Percentiles rank a stretch among this genome's conserved stretches.
Conservation (phyloP, 2,113 vertebrate species). For the Lamprologus callipterus region DNA sequence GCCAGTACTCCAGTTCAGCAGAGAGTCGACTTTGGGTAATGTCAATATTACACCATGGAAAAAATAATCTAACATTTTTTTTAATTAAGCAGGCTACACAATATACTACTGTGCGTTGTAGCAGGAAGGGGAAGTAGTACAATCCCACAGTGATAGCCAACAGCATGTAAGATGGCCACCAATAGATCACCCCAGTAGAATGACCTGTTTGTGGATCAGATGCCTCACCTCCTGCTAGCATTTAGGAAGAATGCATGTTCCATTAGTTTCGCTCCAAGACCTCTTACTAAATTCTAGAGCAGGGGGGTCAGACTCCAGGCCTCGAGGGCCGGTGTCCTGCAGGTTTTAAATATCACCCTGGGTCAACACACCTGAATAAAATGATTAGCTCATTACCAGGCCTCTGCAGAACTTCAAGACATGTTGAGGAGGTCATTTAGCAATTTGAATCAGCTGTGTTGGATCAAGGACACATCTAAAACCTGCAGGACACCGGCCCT, state of each 20-base stretch:
- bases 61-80: background rate
- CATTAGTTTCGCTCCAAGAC: fast-evolving
- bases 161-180: background rate
- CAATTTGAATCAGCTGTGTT: fast-evolving
- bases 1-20: background rate
- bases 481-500: fast-evolving
- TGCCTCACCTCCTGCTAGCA: background rate
- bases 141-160: background rate
- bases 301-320: fast-evolving
- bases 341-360: too few relatives aligned
- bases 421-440: too few relatives aligned
- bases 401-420: too few relatives aligned
- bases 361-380: too few relatives aligned
- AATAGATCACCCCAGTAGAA: background rate
- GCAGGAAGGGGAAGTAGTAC: background rate
- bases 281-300: background rate
- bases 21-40: background rate
- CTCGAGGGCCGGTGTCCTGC: fast-evolving
- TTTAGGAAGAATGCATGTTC: background rate
- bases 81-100: background rate
- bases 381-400: too few relatives aligned
- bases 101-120: fast-evolving
- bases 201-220: background rate
- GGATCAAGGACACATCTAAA: too few relatives aligned
- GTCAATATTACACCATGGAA: background rate